Evolutionary conservation across 2,888 invertebrate genomes (phyloP), one percentile per base, ranked within the genome.

Genomic region (Lumbricus terrestris): DNA sequence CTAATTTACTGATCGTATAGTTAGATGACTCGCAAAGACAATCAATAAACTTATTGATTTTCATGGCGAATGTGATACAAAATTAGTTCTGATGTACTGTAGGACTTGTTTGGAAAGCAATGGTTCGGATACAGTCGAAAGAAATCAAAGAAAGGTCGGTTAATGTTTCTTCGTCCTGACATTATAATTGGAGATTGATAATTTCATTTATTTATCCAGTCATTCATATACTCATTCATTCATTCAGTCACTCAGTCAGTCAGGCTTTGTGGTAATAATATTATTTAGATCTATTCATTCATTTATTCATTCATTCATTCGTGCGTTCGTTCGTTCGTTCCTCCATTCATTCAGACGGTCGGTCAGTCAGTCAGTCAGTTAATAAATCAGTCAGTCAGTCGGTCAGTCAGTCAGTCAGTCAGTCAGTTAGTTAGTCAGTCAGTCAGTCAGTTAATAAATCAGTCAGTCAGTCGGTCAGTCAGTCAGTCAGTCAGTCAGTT

Each of bases 71-170:
- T n/a, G n/a, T 29, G n/a, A 69, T n/a, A 69, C 4, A 69, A n/a
- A 5, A 69, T 1, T n/a, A n/a, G 69, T 69, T 29, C 8, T 69
- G 69, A 8, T n/a, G 6, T n/a, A 37, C 35, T 37, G 85, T 23
- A 85, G 85, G 23, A 34, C 37, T 37, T 85, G 18, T 85, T 85
- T 85, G 85, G 85, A 29, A 85, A 85, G 37, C 85, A 85, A 37
- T 85, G 85, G 85, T 85, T 85, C 34, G 85, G 85, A 8, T 85
- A 85, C 85, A 85, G 85, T 18, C 29, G 85, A 34, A 85, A 85
- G 35, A 37, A 35, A 85, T 37, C 85, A 85, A 85, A 85, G 85
- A 85, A 85, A 85, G 35, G 85, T 85, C 13, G 1, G 34, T 69
- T 6, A n/a, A 69, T 11, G 16, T n/a, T n/a, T n/a, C 40, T 69